These are phyloP conservation scores for Bombus difficillimus DNA, from an alignment of 1,140 invertebrate species.

Conservation along the genomic window DNA sequence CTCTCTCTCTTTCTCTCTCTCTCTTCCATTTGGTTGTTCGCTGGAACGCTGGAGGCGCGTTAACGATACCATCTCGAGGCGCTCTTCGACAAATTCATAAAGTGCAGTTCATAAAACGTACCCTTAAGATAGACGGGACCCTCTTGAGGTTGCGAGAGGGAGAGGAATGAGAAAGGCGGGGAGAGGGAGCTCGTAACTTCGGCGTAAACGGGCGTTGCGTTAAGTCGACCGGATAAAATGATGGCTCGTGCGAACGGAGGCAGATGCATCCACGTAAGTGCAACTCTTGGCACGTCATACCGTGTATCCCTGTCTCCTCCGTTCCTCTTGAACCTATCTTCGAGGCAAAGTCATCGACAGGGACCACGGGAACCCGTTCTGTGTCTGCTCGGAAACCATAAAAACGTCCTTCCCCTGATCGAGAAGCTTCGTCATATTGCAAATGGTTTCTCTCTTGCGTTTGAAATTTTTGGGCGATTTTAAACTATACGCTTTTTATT, in stretches of 20 bases:
- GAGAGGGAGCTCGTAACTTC: conserved; percentile 51
- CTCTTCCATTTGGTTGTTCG: background rate
- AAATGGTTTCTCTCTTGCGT: background rate
- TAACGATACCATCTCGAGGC: conserved; percentile 64
- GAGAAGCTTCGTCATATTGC: conserved; percentile 25
- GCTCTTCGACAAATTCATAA: conserved; percentile 71
- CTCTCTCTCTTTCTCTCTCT: background rate
- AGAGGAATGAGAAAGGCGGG: background rate
- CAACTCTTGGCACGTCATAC: conserved; percentile 71
- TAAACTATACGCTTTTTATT: too few species aligned
- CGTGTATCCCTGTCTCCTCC: background rate
- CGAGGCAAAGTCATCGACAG: conserved; percentile 2
- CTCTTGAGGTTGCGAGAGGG: background rate
- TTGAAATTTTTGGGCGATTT: background rate
- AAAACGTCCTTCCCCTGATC: conserved; percentile 37
- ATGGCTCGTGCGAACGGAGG: conserved; percentile 51
- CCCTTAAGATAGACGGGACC: conserved; percentile 48
- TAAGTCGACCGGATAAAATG: conserved; percentile 64
- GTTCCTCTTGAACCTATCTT: background rate
- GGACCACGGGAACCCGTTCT: conserved; percentile 26
- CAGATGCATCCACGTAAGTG: conserved; percentile 67
- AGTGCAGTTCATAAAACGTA: conserved; percentile 65
- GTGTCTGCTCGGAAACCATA: conserved; percentile 32
- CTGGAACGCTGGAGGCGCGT: conserved; percentile 43
- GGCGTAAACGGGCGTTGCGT: conserved; percentile 56